Base-by-base conservation (phyloP, 2,113 vertebrate species). In the Cyprinodon variegatus region DNA sequence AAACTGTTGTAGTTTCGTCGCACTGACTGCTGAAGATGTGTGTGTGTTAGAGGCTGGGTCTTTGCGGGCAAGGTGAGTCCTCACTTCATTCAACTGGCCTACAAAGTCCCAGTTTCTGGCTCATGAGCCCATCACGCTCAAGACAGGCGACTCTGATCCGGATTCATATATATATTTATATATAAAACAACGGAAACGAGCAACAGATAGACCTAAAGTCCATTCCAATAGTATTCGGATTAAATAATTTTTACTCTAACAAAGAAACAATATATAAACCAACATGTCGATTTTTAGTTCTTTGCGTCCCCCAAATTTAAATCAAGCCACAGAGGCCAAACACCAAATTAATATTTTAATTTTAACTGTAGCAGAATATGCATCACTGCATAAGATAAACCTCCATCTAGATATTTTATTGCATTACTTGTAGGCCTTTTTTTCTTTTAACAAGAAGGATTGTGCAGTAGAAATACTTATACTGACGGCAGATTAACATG, bases 61-160 rank as follows among this genome's bases (percentile, higher is more conserved):
- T 98, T 98, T 98, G 97, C 95, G 97, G 97, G 97, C 97, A 96
- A 97, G 96, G 96, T 97, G 97, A 97, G 95, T 92, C 91, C 88
- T 93, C 82, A 85, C 77, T 93, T 94, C 93, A 88, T 91, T 95
- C 97, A 97, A 98, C 97, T 98, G 97, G 97, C 97, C 97, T 98
- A 97, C 97, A 97, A 98, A 98, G 97, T 98, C 97, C 97, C 97
- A 98, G 96, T 97, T 93, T 95, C 94, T 95, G 96, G 94, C 94
- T 89, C 95, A 95, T 93, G 85, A 91, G 83, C 93, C 83, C 92
- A 68, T 60, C 90, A 74, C 78, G 48, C 83, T 67, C 38, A 22
- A 70, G 43, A 37, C 48, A 67, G 12, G 14, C 61, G 66, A 29
- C 40, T 61, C 66, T 65, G 74, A 39, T 57, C 4, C 57, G 11